Conservation (phyloP, 2,797 vertebrate species). For the Numenius phaeopus region DNA sequence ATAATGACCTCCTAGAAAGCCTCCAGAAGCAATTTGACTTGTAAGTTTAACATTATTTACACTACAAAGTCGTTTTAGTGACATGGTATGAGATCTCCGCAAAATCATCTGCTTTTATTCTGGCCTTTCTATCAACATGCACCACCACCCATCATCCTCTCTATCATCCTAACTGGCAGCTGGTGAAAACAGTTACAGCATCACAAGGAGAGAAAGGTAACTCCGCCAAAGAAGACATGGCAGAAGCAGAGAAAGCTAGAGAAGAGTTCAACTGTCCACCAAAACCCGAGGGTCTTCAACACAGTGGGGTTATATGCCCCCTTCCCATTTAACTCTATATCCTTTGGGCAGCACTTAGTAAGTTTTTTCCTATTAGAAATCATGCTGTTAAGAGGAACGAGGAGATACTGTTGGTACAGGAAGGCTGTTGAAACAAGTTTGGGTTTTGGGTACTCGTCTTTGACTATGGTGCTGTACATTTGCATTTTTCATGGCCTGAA, state of each 20-base stretch:
- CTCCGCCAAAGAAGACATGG: not conserved
- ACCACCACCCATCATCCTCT: too few relatives aligned
- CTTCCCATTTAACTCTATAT: not conserved
- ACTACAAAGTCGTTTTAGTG: not conserved
- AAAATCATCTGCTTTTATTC: not conserved
- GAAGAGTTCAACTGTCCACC: not conserved
- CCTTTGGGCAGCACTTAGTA: not conserved
- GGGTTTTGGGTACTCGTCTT: not conserved
- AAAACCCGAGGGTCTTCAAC: not conserved
- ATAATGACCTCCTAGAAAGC: not conserved
- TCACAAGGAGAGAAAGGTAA: not conserved
- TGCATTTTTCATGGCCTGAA: not conserved
- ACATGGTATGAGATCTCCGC: accelerated
- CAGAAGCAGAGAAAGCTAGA: not conserved
- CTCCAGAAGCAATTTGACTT: not conserved
- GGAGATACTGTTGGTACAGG: not conserved
- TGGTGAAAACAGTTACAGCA: not conserved
- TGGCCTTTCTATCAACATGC: not conserved
- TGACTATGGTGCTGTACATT: not conserved
- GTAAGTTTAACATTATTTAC: not conserved
- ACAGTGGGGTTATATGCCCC: not conserved
- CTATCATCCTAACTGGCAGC: not conserved
- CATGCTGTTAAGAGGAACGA: not conserved
- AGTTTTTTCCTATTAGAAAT: not conserved
- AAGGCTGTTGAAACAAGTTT: not conserved